Evolutionary conservation across 2,888 invertebrate genomes (phyloP).

Genomic region (Hirtodrosophila trivittata): DNA sequence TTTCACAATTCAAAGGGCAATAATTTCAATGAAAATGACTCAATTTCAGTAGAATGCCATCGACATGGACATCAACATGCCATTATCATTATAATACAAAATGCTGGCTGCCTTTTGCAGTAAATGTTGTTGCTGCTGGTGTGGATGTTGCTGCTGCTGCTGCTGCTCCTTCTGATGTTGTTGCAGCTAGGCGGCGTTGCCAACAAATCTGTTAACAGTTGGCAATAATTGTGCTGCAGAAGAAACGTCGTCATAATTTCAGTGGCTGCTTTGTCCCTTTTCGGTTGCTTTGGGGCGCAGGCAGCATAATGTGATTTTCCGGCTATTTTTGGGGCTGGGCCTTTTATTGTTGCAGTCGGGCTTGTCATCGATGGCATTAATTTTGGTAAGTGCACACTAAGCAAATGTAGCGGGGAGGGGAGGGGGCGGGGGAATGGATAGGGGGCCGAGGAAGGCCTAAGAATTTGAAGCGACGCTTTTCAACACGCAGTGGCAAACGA

Average conservation of each 20-base stretch:
- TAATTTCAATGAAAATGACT: slow-evolving; percentile 55
- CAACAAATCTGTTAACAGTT: slow-evolving; percentile 84
- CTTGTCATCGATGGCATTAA: slow-evolving; percentile 80
- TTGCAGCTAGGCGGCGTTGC: slow-evolving; percentile 31
- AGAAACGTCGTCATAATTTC: slow-evolving; percentile 74
- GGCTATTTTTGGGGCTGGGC: slow-evolving; percentile 58
- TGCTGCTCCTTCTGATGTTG: slow-evolving; percentile 3
- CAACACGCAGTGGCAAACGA: slow-evolving; percentile 63
- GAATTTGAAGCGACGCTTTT: slow-evolving; percentile 46
- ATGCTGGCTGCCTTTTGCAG: slow-evolving; percentile 2
- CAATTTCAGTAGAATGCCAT: slow-evolving; percentile 42
- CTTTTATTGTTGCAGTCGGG: slow-evolving; percentile 70
- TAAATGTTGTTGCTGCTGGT: slow-evolving; percentile 10
- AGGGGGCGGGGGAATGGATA: not conserved
- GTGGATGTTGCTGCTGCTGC: slow-evolving; percentile 2
- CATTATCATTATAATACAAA: slow-evolving; percentile 75
- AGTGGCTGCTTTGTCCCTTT: slow-evolving; percentile 70
- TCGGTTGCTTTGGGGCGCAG: slow-evolving; percentile 8
- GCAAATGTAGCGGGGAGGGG: not conserved
- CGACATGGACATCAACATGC: slow-evolving; percentile 54
- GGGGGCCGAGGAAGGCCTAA: slow-evolving; percentile 6
- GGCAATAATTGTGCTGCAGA: slow-evolving; percentile 81
- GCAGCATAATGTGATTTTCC: slow-evolving; percentile 48
- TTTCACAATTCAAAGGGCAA: slow-evolving; percentile 25
- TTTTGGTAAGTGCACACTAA: slow-evolving; percentile 57